Evolutionary conservation across 2,888 invertebrate genomes (phyloP), one percentile per base, ranked within the genome.

Genomic region (Plebejus anna): DNA sequence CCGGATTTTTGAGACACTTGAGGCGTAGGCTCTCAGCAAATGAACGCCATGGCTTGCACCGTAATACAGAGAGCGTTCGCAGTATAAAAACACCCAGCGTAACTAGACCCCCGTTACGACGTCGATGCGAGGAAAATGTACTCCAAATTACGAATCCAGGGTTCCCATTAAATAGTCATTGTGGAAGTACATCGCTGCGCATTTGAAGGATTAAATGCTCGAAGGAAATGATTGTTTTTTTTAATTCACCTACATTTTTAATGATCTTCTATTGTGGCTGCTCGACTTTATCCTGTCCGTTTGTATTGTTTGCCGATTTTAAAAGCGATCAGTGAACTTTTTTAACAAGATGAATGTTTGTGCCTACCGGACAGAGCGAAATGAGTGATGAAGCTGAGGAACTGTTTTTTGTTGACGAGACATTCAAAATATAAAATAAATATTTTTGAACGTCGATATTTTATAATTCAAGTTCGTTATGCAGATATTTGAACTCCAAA

Each of bases 21-120:
- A 79, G 79, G 80, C 79, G 79, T 76, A 76, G 78, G 78, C 77
- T 78, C 77, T 57, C 78, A 70, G 75, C 77, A 79, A 79, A 80
- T 80, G 80, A 79, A 77, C 78, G 78, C 78, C 78, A 84, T 78
- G 76, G 78, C 79, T 79, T 79, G 75, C 75, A 76, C 78, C 75
- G 77, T 79, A 79, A 78, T 78, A 77, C 78, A 77, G 76, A 79
- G 77, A 77, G 77, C 78, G 78, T 77, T 79, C 75, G 78, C 77
- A 77, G 66, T 75, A 76, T 72, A 76, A 57, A 61, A 76, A 36
- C 77, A 61, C 76, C 80, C 78, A 80, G 59, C 22, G 9, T 75
- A 55, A 38, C 55, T 28, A 55, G 80, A 79, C 55, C 80, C 75
- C 57, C 61, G 76, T 59, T 79, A 70, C 75, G 77, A 76, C 78